These are phyloP conservation scores for Vanessa tameamea DNA, from an alignment of 1,140 invertebrate genomes.

Conservation along the genomic window DNA sequence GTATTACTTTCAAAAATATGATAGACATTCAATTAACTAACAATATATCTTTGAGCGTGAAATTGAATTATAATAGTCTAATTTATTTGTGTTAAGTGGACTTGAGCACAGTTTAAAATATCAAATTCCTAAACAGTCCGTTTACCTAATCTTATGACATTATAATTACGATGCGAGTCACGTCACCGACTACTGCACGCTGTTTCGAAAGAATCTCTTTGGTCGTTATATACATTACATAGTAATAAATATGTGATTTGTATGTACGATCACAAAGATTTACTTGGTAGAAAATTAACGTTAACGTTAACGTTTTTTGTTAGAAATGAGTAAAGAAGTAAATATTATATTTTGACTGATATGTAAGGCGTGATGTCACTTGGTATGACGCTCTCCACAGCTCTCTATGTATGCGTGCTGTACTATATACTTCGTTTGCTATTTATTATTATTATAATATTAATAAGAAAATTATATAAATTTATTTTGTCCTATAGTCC, in stretches of 20 bases:
- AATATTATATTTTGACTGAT: too few species aligned
- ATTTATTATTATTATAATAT: too few species aligned
- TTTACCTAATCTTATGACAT: conserved; percentile 50
- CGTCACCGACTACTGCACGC: conserved; percentile 23
- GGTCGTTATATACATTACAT: conserved; percentile 22
- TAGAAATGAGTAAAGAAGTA: neutral
- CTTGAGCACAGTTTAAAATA: neutral
- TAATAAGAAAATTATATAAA: too few species aligned
- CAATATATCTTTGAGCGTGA: too few species aligned
- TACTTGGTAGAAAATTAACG: neutral
- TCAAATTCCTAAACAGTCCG: conserved; percentile 44
- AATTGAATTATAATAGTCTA: neutral
- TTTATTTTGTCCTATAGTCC: too few species aligned
- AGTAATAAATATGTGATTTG: conserved; percentile 50
- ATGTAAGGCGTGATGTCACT: too few species aligned
- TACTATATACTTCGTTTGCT: too few species aligned
- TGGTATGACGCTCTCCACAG: too few species aligned
- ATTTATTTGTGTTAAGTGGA: neutral
- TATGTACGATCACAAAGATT: conserved; percentile 42
- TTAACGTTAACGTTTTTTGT: neutral
- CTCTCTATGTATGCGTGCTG: too few species aligned
- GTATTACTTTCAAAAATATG: too few species aligned
- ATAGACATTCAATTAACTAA: too few species aligned
- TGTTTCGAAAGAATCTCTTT: conserved; percentile 47
- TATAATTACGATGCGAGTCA: conserved; percentile 51